phyloP scores from a whole-genome alignment of 2,888 invertebrate genomes.

The Tiphia femorata region DNA sequence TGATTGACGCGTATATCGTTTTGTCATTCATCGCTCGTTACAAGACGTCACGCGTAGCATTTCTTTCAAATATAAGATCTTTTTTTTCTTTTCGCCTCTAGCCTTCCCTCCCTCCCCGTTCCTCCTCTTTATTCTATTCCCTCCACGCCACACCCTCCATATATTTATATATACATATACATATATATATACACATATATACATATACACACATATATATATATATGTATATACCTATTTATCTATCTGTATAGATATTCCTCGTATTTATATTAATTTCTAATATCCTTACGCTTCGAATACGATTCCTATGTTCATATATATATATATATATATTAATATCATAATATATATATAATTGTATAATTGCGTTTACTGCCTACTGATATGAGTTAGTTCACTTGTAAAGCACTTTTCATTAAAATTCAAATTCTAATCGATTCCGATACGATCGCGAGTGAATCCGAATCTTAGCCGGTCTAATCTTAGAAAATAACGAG shows the following conservation, averaged over 20 bases:
- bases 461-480: constrained; percentile 23
- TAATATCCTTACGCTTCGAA: constrained; percentile 42
- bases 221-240: constrained; percentile 24
- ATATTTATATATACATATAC: constrained; percentile 14
- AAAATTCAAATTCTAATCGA: constrained; percentile 64
- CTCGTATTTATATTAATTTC: constrained; percentile 41
- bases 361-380: constrained; percentile 59
- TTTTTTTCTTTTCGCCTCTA: constrained; percentile 3
- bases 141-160: neutral
- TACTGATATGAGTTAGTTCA: constrained; percentile 67
- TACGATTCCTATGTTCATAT: too few species aligned
- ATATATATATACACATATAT: constrained; percentile 31
- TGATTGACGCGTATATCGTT: constrained; percentile 54
- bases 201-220: constrained; percentile 20
- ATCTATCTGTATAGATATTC: constrained; percentile 11
- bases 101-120: constrained; percentile 17
- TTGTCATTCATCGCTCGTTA: constrained; percentile 10
- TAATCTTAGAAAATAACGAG: constrained; percentile 35
- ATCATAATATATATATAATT: too few species aligned
- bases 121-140: neutral
- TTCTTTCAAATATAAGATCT: constrained; percentile 8
- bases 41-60: constrained; percentile 3
- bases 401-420: constrained; percentile 68
- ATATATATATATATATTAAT: too few species aligned
- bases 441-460: constrained; percentile 27